Percentiles rank a stretch among this genome's conserved stretches.
phyloP scores from a whole-genome alignment of 2,797 vertebrate species.

The Nyctibius grandis region DNA sequence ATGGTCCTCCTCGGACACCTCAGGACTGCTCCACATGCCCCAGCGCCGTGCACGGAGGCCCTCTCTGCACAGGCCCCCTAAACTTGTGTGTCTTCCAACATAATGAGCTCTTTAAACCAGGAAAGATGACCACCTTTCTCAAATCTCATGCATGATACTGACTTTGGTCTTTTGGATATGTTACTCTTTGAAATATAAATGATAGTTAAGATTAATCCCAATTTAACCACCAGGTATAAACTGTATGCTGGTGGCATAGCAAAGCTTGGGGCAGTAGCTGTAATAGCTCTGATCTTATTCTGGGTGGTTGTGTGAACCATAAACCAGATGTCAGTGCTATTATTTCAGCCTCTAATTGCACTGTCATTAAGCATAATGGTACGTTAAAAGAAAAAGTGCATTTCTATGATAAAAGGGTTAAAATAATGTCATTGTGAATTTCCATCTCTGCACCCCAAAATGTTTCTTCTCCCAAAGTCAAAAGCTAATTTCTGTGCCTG shows the following conservation, averaged over 20 bases:
- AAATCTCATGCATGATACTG: background rate
- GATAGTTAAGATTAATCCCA: background rate
- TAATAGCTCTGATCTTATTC: background rate
- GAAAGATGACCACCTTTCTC: background rate
- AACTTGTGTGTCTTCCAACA: background rate
- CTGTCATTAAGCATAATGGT: background rate
- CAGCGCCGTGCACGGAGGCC: accelerated
- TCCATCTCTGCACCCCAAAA: background rate
- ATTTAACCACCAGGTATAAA: background rate
- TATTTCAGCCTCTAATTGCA: background rate
- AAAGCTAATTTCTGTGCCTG: background rate
- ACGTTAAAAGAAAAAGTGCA: background rate
- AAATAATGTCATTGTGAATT: background rate
- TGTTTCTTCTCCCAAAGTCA: background rate
- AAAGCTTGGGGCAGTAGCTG: background rate
- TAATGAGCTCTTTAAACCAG: background rate
- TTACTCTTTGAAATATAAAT: background rate
- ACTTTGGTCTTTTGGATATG: background rate
- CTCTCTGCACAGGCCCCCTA: background rate
- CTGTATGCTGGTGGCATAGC: background rate
- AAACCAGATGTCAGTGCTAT: background rate
- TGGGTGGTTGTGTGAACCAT: background rate
- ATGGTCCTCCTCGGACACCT: background rate
- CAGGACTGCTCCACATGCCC: background rate
- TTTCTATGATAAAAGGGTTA: background rate